Conservation (phyloP, 2,888 invertebrate genomes). For the Resseliella maxima region DNA sequence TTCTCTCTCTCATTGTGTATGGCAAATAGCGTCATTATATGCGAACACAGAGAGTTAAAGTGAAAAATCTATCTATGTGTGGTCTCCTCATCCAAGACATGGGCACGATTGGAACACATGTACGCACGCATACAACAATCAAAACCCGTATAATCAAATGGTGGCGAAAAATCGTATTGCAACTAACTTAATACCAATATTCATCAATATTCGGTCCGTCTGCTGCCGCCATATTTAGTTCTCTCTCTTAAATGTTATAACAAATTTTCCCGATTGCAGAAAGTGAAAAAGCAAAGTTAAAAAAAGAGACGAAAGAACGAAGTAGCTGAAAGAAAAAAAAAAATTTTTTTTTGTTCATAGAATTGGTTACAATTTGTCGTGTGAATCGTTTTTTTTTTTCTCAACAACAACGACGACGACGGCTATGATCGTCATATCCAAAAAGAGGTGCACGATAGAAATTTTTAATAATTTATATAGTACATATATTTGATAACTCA, state of each 20-base stretch:
- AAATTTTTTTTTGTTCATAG: conserved; percentile 1
- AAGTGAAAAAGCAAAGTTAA: conserved; percentile 31
- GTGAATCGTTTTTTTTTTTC: neutral
- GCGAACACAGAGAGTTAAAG: neutral
- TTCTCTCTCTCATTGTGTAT: no score
- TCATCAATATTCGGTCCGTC: conserved; percentile 55
- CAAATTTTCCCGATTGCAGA: conserved; percentile 43
- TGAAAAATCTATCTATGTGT: neutral
- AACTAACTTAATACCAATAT: conserved; percentile 55
- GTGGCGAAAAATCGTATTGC: conserved; percentile 54
- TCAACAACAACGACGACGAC: neutral
- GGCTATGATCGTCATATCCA: neutral
- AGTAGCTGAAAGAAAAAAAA: neutral
- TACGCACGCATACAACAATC: neutral
- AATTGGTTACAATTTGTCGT: conserved; percentile 26
- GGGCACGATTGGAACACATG: conserved; percentile 12
- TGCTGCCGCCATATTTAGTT: conserved; percentile 51
- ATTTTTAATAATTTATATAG: no score
- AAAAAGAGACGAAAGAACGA: conserved; percentile 27
- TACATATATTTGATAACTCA: no score
- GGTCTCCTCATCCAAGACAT: neutral
- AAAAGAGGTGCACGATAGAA: conserved; percentile 24
- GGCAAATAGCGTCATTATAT: neutral
- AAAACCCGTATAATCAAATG: conserved; percentile 20
- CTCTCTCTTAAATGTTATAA: conserved; percentile 50